Conservation (phyloP, 2,797 vertebrate species). For the Neoniphon sammara region DNA sequence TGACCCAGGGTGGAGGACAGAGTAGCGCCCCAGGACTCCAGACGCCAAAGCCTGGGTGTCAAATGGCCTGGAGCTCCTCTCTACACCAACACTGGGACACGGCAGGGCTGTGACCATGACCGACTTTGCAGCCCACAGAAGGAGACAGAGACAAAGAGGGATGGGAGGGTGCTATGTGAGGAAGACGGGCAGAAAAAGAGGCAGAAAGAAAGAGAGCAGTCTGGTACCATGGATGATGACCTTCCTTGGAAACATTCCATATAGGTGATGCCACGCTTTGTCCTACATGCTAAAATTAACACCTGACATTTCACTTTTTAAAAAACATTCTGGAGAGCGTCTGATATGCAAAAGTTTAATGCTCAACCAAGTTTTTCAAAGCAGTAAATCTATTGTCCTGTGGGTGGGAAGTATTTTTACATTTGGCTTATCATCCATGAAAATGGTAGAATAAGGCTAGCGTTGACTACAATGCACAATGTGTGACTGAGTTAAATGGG, state of each 20-base stretch:
- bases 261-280: conserved; percentile 71
- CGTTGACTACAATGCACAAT: conserved; percentile 69
- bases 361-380: conserved; percentile 53
- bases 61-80: conserved; percentile 72
- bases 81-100: conserved; percentile 66
- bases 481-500: conserved; percentile 72
- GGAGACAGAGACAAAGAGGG: conserved; percentile 76
- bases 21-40: conserved; percentile 71
- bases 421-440: conserved; percentile 70
- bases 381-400: conserved; percentile 59
- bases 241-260: conserved; percentile 77
- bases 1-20: conserved; percentile 80
- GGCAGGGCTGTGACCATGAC: conserved; percentile 81
- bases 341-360: conserved; percentile 60
- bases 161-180: conserved; percentile 61
- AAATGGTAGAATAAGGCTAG: conserved; percentile 59
- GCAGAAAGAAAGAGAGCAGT: conserved; percentile 61
- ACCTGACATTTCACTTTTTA: conserved; percentile 50
- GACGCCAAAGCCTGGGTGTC: conserved; percentile 75
- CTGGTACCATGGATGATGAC: conserved; percentile 69
- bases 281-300: conserved; percentile 81
- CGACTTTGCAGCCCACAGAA: conserved; percentile 80
- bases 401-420: conserved; percentile 64
- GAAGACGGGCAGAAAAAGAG: conserved; percentile 61
- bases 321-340: conserved; percentile 45